Percentiles rank a stretch among this genome's conserved stretches.
Conservation (phyloP, 1,140 invertebrate species). For the Apis mellifera region Amel_HAv3.1 CM009941.2:445001-445500, state of each 20-base stretch:
- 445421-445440: conserved; percentile 67
- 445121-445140: conserved; percentile 10
- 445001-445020: neutral
- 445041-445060: conserved; percentile 14
- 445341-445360: conserved; percentile 60
- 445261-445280: conserved; percentile 73
- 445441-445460: conserved; percentile 64
- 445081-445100: conserved; percentile 5
- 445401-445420: conserved; percentile 66
- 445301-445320: conserved; percentile 33
- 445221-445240: conserved; percentile 52
- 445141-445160: neutral
- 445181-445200: conserved; percentile 39
- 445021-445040: conserved; percentile 6
- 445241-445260: conserved; percentile 65
- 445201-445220: conserved; percentile 48
- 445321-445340: conserved; percentile 41
- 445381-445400: conserved; percentile 68
- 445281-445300: conserved; percentile 60
- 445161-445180: neutral
- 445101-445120: conserved; percentile 41
- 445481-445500: conserved; percentile 49
- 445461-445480: conserved; percentile 56
- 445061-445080: conserved; percentile 26
- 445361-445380: conserved; percentile 68